These are phyloP conservation scores for Hassar affinis DNA, from an alignment of 2,113 vertebrate genomes.

Conservation along the genomic window DNA sequence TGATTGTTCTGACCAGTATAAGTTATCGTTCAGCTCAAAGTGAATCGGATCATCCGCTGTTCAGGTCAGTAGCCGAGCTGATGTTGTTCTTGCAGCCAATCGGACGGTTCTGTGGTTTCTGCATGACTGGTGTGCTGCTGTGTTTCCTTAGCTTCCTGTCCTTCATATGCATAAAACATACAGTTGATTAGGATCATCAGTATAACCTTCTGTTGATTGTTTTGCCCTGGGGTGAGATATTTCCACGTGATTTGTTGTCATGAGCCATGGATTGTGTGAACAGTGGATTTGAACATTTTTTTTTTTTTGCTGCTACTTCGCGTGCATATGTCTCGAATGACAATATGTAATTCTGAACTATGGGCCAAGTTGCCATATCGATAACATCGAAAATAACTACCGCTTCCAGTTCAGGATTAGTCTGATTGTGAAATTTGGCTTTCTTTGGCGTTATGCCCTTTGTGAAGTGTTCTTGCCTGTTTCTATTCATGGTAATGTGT, in stretches of 20 bases:
- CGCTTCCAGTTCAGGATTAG: not conserved
- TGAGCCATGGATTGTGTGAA: not conserved
- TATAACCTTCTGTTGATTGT: not conserved
- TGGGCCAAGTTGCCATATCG: not conserved
- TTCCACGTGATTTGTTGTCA: not conserved
- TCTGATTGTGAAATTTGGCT: not conserved
- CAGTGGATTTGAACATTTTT: not conserved
- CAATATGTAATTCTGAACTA: not conserved
- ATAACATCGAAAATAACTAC: not conserved
- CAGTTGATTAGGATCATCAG: not conserved
- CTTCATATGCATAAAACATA: not conserved
- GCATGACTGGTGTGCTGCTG: not conserved
- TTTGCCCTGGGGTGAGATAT: not conserved
- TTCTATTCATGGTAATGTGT: not conserved
- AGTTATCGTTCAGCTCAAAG: not conserved
- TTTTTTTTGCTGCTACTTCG: not conserved
- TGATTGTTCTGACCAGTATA: not conserved
- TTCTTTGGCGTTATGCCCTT: not conserved
- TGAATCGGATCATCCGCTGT: not conserved
- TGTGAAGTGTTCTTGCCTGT: not conserved
- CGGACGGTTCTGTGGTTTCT: not conserved
- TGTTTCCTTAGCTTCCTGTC: not conserved
- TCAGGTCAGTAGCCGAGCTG: not conserved
- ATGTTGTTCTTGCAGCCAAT: slow-evolving; percentile 7
- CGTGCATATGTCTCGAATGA: not conserved